These are phyloP conservation scores for Pogonomyrmex barbatus DNA, from an alignment of 1,140 invertebrate species.

Conservation along the genomic window DNA sequence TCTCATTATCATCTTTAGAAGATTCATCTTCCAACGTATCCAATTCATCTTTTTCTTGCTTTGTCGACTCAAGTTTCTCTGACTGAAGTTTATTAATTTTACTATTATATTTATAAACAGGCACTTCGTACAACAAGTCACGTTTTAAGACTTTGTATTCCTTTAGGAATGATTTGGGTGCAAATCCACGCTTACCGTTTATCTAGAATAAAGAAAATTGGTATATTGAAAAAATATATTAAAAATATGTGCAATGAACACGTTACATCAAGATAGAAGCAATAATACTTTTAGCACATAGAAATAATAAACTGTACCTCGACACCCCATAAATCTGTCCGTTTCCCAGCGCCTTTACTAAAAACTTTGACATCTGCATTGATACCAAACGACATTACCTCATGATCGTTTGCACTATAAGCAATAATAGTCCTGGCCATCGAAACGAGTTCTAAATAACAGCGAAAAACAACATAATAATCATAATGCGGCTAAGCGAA, in stretches of 20 bases:
- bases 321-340: constrained; percentile 90
- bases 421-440: constrained; percentile 87
- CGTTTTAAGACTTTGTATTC: constrained; percentile 85
- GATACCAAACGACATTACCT: constrained; percentile 88
- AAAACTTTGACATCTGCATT: constrained; percentile 89
- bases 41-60: constrained; percentile 16
- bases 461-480: constrained; percentile 59
- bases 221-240: neutral
- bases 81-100: constrained; percentile 12
- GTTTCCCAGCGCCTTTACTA: constrained; percentile 90
- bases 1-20: neutral
- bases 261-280: neutral
- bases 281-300: neutral
- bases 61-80: constrained; percentile 4
- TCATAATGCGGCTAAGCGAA: constrained; percentile 58
- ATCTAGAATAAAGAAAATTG: constrained; percentile 82
- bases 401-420: constrained; percentile 87
- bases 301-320: constrained; percentile 83
- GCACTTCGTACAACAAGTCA: constrained; percentile 82
- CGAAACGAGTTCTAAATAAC: constrained; percentile 88
- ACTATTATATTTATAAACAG: constrained; percentile 81
- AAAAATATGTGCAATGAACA: neutral
- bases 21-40: constrained; percentile 10
- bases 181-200: constrained; percentile 90
- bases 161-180: constrained; percentile 87